A percentile compares a stretch with the other conserved stretches of the same genome.
These are phyloP conservation scores for Botrylloides violaceus DNA, from an alignment of 23 tunicate species.

Conservation along the genomic window DNA sequence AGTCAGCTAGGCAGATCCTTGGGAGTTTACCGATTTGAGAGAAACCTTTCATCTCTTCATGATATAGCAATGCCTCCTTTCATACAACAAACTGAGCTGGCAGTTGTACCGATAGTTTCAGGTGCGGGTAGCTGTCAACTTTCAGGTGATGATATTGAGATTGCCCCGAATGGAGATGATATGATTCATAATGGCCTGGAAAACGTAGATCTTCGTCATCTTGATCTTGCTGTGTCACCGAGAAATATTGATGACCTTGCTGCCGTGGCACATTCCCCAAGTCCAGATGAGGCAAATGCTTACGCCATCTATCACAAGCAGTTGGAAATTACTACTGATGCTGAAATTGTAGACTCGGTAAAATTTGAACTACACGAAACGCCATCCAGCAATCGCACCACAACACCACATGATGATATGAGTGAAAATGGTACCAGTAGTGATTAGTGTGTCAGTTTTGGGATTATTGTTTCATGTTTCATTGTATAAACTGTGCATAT, in stretches of 20 bases:
- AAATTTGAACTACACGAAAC: too few species aligned
- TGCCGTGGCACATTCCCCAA: background rate
- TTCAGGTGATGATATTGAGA: background rate
- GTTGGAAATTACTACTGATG: too few species aligned
- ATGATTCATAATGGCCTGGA: background rate
- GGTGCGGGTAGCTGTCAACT: background rate
- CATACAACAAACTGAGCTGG: background rate
- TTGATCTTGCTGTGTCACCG: conserved; percentile 53
- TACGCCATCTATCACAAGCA: too few species aligned
- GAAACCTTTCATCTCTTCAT: background rate
- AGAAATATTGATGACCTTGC: conserved; percentile 40
- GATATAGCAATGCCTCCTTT: background rate
- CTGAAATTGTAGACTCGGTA: too few species aligned
- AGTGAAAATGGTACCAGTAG: too few species aligned
- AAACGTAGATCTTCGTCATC: conserved; percentile 35
- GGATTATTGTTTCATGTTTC: too few species aligned
- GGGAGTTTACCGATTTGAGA: background rate
- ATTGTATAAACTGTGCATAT: too few species aligned
- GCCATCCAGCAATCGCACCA: too few species aligned
- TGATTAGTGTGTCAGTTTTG: too few species aligned
- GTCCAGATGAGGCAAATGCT: too few species aligned
- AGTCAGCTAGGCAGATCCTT: background rate
- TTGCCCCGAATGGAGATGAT: background rate
- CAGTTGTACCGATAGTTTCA: too few species aligned
- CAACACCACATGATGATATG: too few species aligned